These are phyloP conservation scores for Nycticebus coucang DNA, from an alignment of 2,113 vertebrate genomes.

Conservation along the genomic window DNA sequence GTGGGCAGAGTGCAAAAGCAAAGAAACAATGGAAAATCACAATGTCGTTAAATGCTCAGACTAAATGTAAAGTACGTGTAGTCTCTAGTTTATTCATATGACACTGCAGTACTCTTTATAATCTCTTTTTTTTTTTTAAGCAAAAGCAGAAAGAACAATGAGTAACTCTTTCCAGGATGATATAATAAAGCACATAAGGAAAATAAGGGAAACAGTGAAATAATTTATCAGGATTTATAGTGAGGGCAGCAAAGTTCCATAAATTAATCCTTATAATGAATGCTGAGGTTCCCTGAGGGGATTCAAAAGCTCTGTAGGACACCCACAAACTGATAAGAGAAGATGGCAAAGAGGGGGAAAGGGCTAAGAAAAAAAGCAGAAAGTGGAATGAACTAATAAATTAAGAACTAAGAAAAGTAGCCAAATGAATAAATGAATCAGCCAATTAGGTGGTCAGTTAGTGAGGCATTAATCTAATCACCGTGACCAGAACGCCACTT, in stretches of 20 bases:
- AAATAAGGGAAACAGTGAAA: neutral
- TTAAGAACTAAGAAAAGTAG: neutral
- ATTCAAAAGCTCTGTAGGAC: neutral
- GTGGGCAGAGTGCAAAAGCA: neutral
- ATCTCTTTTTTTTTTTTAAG: neutral
- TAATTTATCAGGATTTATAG: neutral
- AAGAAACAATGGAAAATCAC: neutral
- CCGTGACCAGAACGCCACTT: neutral
- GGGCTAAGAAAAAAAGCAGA: neutral
- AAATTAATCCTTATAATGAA: neutral
- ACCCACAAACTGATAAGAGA: neutral
- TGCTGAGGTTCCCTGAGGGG: neutral
- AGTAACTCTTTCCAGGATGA: neutral
- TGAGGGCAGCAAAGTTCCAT: neutral
- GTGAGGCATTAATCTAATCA: neutral
- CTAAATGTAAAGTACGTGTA: neutral
- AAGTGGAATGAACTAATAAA: neutral
- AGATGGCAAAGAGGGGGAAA: rapidly evolving
- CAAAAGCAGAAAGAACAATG: neutral
- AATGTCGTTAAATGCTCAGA: neutral
- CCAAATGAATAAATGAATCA: neutral
- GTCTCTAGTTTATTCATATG: neutral
- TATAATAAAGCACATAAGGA: neutral
- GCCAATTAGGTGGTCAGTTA: neutral
- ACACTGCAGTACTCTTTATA: neutral